These are phyloP conservation scores for Didymodactylos carnosus DNA, from an alignment of 2,888 invertebrate species.

Conservation along the genomic window DNA sequence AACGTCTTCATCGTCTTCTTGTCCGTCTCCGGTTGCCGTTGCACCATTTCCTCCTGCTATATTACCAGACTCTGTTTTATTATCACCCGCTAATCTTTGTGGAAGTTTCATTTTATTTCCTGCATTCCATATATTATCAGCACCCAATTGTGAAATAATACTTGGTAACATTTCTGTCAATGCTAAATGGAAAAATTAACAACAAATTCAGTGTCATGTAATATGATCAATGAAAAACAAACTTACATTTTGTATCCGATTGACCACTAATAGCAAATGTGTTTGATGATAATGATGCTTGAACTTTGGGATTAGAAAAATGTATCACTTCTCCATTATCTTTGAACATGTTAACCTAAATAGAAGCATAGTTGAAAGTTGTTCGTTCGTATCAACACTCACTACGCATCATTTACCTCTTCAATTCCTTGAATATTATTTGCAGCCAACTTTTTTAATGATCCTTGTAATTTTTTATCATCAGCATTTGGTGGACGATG, in stretches of 20 bases:
- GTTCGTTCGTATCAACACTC: too few relatives aligned
- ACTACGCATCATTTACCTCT: slow-evolving; percentile 44
- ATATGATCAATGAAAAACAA: background rate
- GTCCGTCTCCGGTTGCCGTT: background rate
- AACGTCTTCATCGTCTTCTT: slow-evolving; percentile 55
- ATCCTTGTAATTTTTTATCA: slow-evolving; percentile 94
- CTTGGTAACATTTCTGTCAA: slow-evolving; percentile 94
- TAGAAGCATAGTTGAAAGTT: too few relatives aligned
- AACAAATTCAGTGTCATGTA: too few relatives aligned
- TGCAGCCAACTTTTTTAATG: slow-evolving; percentile 85
- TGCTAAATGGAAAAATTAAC: slow-evolving; percentile 38
- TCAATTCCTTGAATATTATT: slow-evolving; percentile 97
- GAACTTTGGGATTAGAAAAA: slow-evolving; percentile 98
- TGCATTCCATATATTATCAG: slow-evolving; percentile 54
- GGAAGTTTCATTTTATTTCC: slow-evolving; percentile 44
- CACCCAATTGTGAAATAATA: slow-evolving; percentile 88
- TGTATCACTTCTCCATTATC: slow-evolving; percentile 97
- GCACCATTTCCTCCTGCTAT: background rate
- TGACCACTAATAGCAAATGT: slow-evolving; percentile 97
- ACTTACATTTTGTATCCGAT: slow-evolving; percentile 67
- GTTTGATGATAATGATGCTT: slow-evolving; percentile 92
- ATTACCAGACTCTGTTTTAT: slow-evolving; percentile 38
- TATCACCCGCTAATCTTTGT: slow-evolving; percentile 20
- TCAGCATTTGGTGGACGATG: slow-evolving; percentile 96
- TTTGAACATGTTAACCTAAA: slow-evolving; percentile 81